Evolutionary conservation across 2,797 vertebrate species (phyloP), one percentile per base, ranked within the genome.

Genomic region (Xiphophorus birchmanni): DNA sequence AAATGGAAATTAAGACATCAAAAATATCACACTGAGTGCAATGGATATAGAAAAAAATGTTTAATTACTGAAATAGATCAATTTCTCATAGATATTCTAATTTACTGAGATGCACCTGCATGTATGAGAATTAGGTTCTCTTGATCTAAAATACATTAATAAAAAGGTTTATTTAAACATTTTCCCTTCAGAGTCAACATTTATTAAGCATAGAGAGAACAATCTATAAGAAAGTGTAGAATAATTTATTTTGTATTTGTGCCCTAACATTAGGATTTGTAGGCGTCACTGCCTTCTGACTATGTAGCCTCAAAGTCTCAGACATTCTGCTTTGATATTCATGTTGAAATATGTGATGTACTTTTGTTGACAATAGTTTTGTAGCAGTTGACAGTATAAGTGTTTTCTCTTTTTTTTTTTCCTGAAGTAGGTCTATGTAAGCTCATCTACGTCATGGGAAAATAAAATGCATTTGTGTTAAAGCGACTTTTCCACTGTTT

Each of bases 231-330:
- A 94, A 90, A 89, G 80, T 91, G 87, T 93, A 90, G 91, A 90
- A 77, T 94, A 94, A 95, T 92, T 95, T 93, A 94, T 95, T 95
- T 95, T 95, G 81, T 94, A 94, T 88, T 63, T 88, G 90, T 92
- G 89, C 93, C 94, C 84, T 79, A 87, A 91, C 82, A 82, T 91
- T 87, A 94, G 86, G 91, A 91, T 92, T 82, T 89, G 50, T 93
- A 91, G 92, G 86, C 86, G 26, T 93, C 89, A 91, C 93, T 91
- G 90, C 92, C 93, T 93, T 91, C 89, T 83, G 88, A 73, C 89
- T 83, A 93, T 92, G 92, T 94, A 93, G 93, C 93, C 90, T 92
- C 90, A 93, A 95, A 93, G 52, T 89, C 80, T 90, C 75, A 81
- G 82, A 89, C 88, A 80, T 89, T 92, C 89, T 91, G 91, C 92